Evolutionary conservation across 2,797 vertebrate genomes (phyloP), one percentile per base, ranked within the genome.

Genomic region (Apogon talboti): DNA sequence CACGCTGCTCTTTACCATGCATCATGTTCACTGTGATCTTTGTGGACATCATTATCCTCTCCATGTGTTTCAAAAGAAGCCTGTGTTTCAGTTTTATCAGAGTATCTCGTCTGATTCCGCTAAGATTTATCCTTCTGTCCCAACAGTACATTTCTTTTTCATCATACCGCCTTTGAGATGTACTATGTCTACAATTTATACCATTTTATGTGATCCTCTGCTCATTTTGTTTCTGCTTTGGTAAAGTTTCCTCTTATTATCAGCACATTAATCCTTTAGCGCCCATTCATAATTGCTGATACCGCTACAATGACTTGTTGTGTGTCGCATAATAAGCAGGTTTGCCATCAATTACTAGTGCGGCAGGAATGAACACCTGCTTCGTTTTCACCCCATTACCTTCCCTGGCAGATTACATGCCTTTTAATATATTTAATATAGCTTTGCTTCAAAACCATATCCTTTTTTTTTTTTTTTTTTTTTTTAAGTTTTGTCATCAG

Each of bases 301-400:
- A 54, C 76, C 74, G 85, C 82, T 58, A 47, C 59, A 78, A 56
- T 81, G 68, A 72, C 46, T 76, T 66, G 57, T 81, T 75, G 46
- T 79, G 60, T 53, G 61, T 30, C 0, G 54, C 73, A 64, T 76
- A 73, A 66, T 74, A 78, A 81, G 78, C 62, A 66, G 61, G n/a
- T 77, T 85, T 78, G 24, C 70, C 50, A 66, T 88, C 77, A 78
- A 67, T 82, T 84, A 88, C 70, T 66, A 45, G 67, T 77, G 77
- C 81, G 71, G 81, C 55, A 82, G 75, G 76, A 79, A 72, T 57
- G 66, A 86, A 85, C 88, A 90, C 81, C 81, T 88, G 87, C 75
- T 66, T 78, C 5, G 4, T 84, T 82, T 74, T 83, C 82, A 82
- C 66, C 57, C 70, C 83, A 87, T 89, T 89, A 83, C 76, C 76